phyloP scores from a whole-genome alignment of 2,797 vertebrate genomes.

The Arctocebus calabarensis region DNA sequence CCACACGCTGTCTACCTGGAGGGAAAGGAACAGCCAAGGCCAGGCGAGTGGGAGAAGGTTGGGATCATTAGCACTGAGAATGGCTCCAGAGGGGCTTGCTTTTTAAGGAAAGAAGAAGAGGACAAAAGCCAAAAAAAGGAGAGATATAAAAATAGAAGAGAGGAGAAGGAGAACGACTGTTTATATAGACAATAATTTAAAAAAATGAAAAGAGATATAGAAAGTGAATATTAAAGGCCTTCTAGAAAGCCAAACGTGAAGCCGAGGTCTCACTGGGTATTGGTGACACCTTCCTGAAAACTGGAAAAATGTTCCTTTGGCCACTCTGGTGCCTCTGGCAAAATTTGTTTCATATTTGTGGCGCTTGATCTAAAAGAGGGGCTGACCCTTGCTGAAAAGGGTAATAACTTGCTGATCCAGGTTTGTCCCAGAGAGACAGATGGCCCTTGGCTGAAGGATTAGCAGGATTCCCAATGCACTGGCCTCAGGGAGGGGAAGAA shows the following conservation, averaged over 20 bases:
- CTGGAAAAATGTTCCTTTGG: constrained; percentile 70
- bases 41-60: background rate
- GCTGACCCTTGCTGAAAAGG: constrained; percentile 73
- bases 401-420: constrained; percentile 75
- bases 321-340: constrained; percentile 67
- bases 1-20: background rate
- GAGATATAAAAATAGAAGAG: background rate
- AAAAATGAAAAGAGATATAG: background rate
- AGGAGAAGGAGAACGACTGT: background rate
- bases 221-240: background rate
- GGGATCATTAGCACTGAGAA: background rate
- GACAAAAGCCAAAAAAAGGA: background rate
- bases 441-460: constrained; percentile 68
- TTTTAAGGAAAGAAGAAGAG: background rate
- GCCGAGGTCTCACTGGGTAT: background rate
- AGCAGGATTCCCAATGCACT: background rate
- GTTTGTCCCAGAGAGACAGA: constrained; percentile 25
- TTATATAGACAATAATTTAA: background rate
- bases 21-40: background rate
- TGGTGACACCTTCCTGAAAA: constrained; percentile 31
- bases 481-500: background rate
- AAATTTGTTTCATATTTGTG: constrained; percentile 72
- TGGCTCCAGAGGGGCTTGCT: background rate
- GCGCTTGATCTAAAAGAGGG: constrained; percentile 73
- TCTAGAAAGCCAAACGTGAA: constrained; percentile 4